Evolutionary conservation across 2,113 vertebrate species (phyloP).

Genomic region (Colossoma macropomum): DNA sequence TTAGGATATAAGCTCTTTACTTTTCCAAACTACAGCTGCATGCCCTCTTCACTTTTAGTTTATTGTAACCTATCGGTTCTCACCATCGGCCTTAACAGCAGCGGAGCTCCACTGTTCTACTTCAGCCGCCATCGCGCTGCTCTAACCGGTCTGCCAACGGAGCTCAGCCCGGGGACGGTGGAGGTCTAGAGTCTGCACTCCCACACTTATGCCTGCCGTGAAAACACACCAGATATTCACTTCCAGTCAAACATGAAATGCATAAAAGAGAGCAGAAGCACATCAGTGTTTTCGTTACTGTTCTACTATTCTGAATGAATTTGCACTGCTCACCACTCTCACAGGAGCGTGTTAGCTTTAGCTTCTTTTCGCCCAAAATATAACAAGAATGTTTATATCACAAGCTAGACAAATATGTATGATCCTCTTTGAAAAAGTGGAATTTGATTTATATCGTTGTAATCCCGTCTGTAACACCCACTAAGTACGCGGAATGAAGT

Average conservation of each 20-base stretch:
- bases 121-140: constrained; percentile 2
- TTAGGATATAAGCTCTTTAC: neutral
- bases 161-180: neutral
- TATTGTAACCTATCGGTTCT: neutral
- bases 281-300: no score
- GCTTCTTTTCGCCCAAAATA: neutral
- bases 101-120: neutral
- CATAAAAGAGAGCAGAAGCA: no score
- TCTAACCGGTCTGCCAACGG: neutral
- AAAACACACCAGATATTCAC: neutral
- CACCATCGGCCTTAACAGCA: neutral
- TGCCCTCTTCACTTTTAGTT: no score
- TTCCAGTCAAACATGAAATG: no score
- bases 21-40: neutral
- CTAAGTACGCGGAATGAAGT: neutral
- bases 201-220: neutral
- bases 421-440: no score
- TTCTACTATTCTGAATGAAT: neutral
- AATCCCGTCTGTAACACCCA: no score
- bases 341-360: neutral
- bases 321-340: neutral
- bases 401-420: no score
- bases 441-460: no score
- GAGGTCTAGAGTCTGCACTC: neutral
- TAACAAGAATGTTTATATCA: no score